These are phyloP conservation scores for Cataglyphis albicans DNA, from an alignment of 2,888 invertebrate genomes.

Conservation along the genomic window DNA sequence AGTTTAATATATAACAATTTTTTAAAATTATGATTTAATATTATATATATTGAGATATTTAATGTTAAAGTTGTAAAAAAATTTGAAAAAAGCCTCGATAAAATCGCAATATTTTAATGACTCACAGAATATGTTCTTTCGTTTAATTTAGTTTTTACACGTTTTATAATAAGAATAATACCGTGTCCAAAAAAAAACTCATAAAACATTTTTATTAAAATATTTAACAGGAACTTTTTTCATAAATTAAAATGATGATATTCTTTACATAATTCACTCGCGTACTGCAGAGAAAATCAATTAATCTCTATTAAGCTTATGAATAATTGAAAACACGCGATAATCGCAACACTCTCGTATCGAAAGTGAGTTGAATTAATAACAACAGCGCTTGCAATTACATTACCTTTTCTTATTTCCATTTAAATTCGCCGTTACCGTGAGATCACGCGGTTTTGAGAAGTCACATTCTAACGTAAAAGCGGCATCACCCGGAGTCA, in stretches of 20 bases:
- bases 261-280: neutral
- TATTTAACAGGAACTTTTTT: neutral
- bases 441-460: slow-evolving; percentile 87
- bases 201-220: slow-evolving; percentile 2
- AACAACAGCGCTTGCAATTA: neutral
- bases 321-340: slow-evolving; percentile 25
- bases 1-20: neutral
- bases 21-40: neutral
- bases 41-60: neutral
- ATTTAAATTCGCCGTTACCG: slow-evolving; percentile 87
- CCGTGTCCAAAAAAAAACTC: neutral
- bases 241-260: neutral
- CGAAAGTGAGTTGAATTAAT: slow-evolving; percentile 26
- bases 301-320: slow-evolving; percentile 27
- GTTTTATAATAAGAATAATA: neutral
- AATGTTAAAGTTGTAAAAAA: neutral
- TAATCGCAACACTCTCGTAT: slow-evolving; percentile 3
- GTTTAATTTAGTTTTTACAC: neutral
- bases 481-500: slow-evolving; percentile 90
- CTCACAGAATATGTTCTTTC: neutral
- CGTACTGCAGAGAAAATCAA: neutral
- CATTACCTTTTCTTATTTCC: slow-evolving; percentile 75
- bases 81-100: neutral
- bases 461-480: slow-evolving; percentile 90
- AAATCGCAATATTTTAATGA: neutral